A percentile compares a stretch with the other conserved stretches of the same genome.
These are phyloP conservation scores for Crenichthys baileyi DNA, from an alignment of 2,797 vertebrate genomes.

Conservation along the genomic window DNA sequence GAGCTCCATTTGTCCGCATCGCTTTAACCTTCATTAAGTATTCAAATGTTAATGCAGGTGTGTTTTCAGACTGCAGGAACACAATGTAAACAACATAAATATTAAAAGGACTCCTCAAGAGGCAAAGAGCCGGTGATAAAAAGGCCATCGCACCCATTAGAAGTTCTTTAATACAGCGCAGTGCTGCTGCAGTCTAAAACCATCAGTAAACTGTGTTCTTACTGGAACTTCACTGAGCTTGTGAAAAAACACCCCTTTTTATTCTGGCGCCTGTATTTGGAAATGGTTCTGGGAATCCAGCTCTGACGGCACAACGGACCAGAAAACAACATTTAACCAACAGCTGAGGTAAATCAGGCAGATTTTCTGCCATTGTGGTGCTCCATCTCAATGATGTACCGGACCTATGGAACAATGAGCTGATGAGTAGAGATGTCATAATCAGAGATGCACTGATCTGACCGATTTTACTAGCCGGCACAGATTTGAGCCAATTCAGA, in stretches of 20 bases:
- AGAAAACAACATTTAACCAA: neutral
- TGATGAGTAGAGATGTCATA: too few species aligned
- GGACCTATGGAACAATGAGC: too few species aligned
- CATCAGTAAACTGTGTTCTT: neutral
- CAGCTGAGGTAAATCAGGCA: neutral
- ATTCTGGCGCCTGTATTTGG: neutral
- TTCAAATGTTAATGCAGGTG: constrained; percentile 40
- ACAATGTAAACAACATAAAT: constrained; percentile 51
- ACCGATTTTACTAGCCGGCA: too few species aligned
- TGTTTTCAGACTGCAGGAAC: constrained; percentile 14
- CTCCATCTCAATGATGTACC: neutral
- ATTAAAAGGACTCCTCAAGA: constrained; percentile 29
- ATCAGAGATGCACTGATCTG: too few species aligned
- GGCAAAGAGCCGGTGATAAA: constrained; percentile 23
- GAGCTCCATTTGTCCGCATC: constrained; percentile 32
- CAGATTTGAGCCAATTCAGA: too few species aligned
- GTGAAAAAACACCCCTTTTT: neutral
- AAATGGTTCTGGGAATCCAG: neutral
- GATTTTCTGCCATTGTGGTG: neutral
- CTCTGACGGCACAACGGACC: neutral
- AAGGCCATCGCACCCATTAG: constrained; percentile 2
- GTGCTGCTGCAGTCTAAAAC: neutral
- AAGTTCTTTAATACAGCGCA: neutral
- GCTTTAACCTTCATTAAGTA: constrained; percentile 45
- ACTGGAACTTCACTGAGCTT: neutral